Evolutionary conservation across 2,888 invertebrate species (phyloP), one percentile per base, ranked within the genome.

Genomic region (Celastrina argiolus): DNA sequence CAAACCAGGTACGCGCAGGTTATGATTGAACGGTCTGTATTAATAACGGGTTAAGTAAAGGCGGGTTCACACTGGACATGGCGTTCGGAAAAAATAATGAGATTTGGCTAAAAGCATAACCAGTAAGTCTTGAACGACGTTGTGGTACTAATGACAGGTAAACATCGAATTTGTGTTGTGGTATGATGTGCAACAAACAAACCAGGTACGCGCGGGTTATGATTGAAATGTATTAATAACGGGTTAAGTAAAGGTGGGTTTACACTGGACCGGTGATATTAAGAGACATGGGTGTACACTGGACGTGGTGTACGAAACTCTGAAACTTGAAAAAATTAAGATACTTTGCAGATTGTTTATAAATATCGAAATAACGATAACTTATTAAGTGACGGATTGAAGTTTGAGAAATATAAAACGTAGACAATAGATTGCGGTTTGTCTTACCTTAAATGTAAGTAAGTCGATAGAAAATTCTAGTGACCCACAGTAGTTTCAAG

Each of bases 21-120:
- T 89, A 90, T 90, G 90, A 90, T 90, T 88, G 87, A 90, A 86
- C 81, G 82, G 82, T 78, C 79, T 72, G 83, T 88, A 87, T 88
- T 88, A 88, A 88, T 87, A 79, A 79, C 74, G 74, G 76, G 86
- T 87, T 85, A 87, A 89, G 88, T 87, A 89, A 89, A 85, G 87
- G 80, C 76, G 76, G 75, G 73, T 65, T 65, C 65, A 69, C 64
- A 71, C 72, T 71, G 63, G 67, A 69, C 34, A n/a, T n/a, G 10
- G 64, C 12, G 56, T 56, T 51, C 31, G 12, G 14, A 12, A 51
- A 1, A 14, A 22, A 3, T 51, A 8, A 22, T 14, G 28, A 28
- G n/a, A n/a, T n/a, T n/a, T n/a, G n/a, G n/a, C n/a, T n/a, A n/a
- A n/a, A n/a, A n/a, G n/a, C n/a, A n/a, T n/a, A n/a, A n/a, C n/a